Conservation (phyloP, 1,140 invertebrate species). For the Megalopta genalis region DNA sequence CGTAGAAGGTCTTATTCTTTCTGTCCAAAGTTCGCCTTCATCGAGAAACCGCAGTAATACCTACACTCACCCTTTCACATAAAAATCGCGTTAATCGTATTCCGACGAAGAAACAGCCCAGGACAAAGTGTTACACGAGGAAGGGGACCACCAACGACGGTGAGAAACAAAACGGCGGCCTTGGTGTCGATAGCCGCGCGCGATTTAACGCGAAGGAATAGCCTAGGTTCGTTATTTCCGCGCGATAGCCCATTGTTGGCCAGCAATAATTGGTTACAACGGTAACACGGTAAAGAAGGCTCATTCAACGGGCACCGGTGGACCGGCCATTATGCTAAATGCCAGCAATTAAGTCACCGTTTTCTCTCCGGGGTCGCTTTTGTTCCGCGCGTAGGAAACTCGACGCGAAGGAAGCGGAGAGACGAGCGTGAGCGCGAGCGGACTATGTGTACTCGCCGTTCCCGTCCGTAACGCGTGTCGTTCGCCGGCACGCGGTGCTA, state of each 20-base stretch:
- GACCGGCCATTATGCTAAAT: conserved; percentile 56
- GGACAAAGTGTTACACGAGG: too few species aligned
- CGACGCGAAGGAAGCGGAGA: neutral
- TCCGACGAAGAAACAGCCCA: too few species aligned
- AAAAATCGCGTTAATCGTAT: too few species aligned
- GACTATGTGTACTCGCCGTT: too few species aligned
- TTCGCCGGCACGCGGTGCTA: conserved; percentile 8
- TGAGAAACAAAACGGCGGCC: neutral
- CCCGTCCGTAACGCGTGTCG: conserved; percentile 14
- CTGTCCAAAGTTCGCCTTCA: too few species aligned
- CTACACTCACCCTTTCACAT: too few species aligned
- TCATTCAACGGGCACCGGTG: conserved; percentile 34
- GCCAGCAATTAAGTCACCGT: conserved; percentile 54
- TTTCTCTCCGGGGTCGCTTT: conserved; percentile 28
- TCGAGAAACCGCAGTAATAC: too few species aligned
- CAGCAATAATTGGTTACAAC: conserved; percentile 49
- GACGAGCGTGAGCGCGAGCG: too few species aligned
- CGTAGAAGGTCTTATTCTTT: too few species aligned
- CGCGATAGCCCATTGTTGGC: conserved; percentile 35
- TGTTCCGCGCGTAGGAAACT: conserved; percentile 28
- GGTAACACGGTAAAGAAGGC: conserved; percentile 40
- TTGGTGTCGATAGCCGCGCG: neutral
- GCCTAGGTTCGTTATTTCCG: conserved; percentile 27
- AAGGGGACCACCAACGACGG: neutral
- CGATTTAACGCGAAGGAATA: conserved; percentile 21